Conservation (phyloP, 1,140 invertebrate species). For the Drosophila carrolli region DNA sequence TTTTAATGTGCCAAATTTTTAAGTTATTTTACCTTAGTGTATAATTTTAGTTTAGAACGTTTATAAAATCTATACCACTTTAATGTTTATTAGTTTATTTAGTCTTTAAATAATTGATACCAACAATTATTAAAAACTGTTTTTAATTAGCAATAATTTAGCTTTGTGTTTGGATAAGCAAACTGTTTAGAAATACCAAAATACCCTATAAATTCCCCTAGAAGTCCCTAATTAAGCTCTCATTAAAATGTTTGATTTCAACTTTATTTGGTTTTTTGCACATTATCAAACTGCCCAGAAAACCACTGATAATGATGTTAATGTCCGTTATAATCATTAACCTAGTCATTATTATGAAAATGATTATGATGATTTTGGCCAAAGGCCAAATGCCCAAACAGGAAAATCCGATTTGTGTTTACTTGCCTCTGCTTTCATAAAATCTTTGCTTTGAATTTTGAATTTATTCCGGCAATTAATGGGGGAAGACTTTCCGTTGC, state of each 20-base stretch:
- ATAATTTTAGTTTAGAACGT: too few species aligned
- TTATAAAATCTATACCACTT: too few species aligned
- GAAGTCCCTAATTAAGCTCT: constrained; percentile 56
- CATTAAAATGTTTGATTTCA: constrained; percentile 59
- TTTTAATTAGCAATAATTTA: too few species aligned
- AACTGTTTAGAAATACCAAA: not conserved
- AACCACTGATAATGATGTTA: constrained; percentile 46
- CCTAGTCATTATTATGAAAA: constrained; percentile 26
- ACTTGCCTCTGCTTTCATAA: constrained; percentile 15
- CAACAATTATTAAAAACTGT: too few species aligned
- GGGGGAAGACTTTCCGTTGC: constrained; percentile 1
- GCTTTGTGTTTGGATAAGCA: too few species aligned
- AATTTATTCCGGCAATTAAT: constrained; percentile 10
- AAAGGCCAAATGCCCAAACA: constrained; percentile 50
- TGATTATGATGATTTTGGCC: constrained; percentile 45
- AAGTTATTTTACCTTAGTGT: not conserved
- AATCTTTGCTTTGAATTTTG: constrained; percentile 27
- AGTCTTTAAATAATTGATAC: too few species aligned
- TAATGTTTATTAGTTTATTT: too few species aligned
- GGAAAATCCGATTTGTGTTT: constrained; percentile 52
- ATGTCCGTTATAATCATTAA: constrained; percentile 24
- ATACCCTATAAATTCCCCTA: not conserved
- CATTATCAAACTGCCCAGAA: constrained; percentile 58
- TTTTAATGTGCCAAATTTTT: not conserved
- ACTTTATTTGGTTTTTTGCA: constrained; percentile 60